These are phyloP conservation scores for Leucophenga montana DNA, from an alignment of 2,888 invertebrate species.

Conservation along the genomic window DNA sequence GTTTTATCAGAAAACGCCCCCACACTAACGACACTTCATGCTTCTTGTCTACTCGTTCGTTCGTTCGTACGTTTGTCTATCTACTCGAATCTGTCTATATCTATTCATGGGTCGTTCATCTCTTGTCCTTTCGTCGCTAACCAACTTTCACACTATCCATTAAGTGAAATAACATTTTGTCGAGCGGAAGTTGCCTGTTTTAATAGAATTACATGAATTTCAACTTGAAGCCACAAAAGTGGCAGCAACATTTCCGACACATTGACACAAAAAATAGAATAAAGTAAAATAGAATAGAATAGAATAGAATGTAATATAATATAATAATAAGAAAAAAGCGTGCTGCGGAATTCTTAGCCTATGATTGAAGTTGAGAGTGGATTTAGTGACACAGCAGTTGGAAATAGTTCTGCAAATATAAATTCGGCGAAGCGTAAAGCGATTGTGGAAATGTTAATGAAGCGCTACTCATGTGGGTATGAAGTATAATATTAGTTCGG, in stretches of 20 bases:
- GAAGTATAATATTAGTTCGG: no score
- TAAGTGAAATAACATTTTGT: conserved; percentile 56
- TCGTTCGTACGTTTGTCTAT: neutral
- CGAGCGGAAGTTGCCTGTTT: conserved; percentile 62
- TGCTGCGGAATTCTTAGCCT: no score
- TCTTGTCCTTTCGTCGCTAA: neutral
- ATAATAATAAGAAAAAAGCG: no score
- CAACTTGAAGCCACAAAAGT: conserved; percentile 57
- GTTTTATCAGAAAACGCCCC: neutral
- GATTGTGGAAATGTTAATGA: no score
- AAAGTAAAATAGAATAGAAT: no score
- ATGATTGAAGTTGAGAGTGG: no score
- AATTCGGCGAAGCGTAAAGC: no score
- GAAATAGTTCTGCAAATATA: no score
- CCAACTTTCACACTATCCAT: neutral
- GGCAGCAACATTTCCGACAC: conserved; percentile 40
- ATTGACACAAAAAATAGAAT: conserved; percentile 16
- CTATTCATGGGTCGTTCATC: neutral
- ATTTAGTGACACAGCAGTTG: no score
- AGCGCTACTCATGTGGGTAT: no score
- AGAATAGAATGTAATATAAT: no score
- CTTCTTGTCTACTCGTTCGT: neutral
- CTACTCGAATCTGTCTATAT: neutral
- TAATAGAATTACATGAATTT: conserved; percentile 65
- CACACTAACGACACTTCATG: conserved; percentile 7